Evolutionary conservation across 2,888 invertebrate genomes (phyloP).

Genomic region (Agonopterix alstromeriana): DNA sequence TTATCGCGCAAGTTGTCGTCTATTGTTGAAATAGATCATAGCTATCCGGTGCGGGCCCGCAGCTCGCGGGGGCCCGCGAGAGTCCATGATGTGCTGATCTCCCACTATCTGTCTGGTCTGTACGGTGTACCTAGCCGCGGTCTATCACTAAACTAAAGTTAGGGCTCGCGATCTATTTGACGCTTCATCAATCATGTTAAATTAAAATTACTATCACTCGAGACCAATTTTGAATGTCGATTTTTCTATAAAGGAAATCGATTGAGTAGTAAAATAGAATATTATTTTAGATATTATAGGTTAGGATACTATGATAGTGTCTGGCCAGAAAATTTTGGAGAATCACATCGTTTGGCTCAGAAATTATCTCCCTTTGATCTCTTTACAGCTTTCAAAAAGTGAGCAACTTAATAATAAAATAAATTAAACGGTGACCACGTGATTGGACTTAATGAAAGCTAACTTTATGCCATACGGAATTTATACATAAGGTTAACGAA

Average conservation of each 20-base stretch:
- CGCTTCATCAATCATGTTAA: constrained; percentile 63
- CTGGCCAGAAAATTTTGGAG: constrained; percentile 76
- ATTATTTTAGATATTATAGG: constrained; percentile 75
- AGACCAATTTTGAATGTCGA: constrained; percentile 72
- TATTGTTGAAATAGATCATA: constrained; percentile 74
- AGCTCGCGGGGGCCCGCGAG: constrained; percentile 16
- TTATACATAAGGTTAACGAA: constrained; percentile 76
- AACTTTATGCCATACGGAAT: constrained; percentile 77
- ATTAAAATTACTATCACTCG: constrained; percentile 54
- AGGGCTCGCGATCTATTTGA: constrained; percentile 8
- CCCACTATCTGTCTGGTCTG: constrained; percentile 9
- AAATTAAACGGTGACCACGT: constrained; percentile 63
- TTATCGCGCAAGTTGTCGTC: constrained; percentile 69
- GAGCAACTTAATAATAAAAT: constrained; percentile 60
- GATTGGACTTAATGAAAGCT: constrained; percentile 74
- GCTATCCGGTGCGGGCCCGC: constrained; percentile 60
- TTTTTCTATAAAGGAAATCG: constrained; percentile 67
- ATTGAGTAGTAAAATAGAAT: constrained; percentile 69
- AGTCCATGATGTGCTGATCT: constrained; percentile 23
- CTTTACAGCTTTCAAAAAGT: constrained; percentile 76
- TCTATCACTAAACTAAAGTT: not conserved
- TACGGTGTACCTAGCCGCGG: not conserved
- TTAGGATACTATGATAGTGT: constrained; percentile 76
- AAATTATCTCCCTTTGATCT: constrained; percentile 75
- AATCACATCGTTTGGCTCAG: constrained; percentile 77